These are phyloP conservation scores for Onchidella celtica DNA, from an alignment of 2,888 invertebrate species.

Conservation along the genomic window DNA sequence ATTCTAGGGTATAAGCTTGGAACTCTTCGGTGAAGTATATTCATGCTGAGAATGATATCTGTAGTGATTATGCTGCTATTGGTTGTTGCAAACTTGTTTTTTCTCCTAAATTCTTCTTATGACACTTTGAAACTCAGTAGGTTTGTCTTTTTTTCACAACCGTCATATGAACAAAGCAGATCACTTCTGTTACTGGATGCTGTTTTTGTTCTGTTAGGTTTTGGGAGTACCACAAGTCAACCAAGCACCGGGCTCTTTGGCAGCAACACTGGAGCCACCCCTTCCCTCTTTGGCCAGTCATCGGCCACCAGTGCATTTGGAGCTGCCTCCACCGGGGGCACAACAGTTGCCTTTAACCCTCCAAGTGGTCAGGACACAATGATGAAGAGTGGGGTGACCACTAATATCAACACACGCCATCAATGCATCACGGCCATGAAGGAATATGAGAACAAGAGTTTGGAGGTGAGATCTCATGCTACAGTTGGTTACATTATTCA, in stretches of 20 bases:
- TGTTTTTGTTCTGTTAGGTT: constrained; percentile 54
- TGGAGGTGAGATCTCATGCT: constrained; percentile 84
- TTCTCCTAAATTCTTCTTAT: too few species aligned
- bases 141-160: too few species aligned
- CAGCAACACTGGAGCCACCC: constrained; percentile 34
- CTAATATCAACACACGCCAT: constrained; percentile 93
- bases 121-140: too few species aligned
- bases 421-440: constrained; percentile 99
- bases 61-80: too few species aligned
- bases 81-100: too few species aligned
- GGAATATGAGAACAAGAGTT: constrained; percentile 95
- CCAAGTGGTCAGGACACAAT: constrained; percentile 89
- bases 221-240: constrained; percentile 54
- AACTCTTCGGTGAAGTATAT: too few species aligned
- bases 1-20: too few species aligned
- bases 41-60: too few species aligned
- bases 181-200: too few species aligned
- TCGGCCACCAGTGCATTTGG: constrained; percentile 54
- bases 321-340: constrained; percentile 52
- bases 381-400: constrained; percentile 88
- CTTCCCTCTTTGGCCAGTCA: constrained; percentile 36
- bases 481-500: too few species aligned
- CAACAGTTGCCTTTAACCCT: constrained; percentile 89
- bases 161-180: too few species aligned
- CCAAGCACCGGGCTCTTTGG: constrained; percentile 40